phyloP scores from a whole-genome alignment of 2,113 vertebrate genomes.

The Brachirus orientalis region DNA sequence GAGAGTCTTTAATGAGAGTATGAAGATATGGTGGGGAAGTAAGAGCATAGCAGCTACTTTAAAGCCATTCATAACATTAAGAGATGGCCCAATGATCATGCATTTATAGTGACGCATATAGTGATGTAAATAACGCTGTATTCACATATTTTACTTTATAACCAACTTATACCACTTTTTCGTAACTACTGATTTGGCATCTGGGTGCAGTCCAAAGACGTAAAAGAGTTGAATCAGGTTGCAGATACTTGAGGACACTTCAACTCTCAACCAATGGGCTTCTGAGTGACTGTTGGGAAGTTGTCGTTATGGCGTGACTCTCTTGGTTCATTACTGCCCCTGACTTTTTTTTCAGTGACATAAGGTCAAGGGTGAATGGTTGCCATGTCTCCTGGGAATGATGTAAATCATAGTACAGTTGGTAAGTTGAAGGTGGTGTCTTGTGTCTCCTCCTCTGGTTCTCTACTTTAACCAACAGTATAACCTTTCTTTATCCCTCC shows the following conservation, averaged over 20 bases:
- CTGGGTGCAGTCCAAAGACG: constrained; percentile 3
- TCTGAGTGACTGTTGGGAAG: background rate
- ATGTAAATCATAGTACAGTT: background rate
- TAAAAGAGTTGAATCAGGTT: too few relatives aligned
- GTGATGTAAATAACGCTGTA: too few relatives aligned
- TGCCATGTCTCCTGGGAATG: background rate
- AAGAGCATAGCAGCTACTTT: too few relatives aligned
- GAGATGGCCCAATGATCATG: too few relatives aligned
- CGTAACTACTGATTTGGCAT: background rate
- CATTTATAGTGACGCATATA: too few relatives aligned
- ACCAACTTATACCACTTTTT: too few relatives aligned
- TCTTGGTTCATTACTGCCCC: background rate
- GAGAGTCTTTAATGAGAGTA: too few relatives aligned
- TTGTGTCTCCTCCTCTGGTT: background rate
- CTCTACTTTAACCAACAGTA: background rate
- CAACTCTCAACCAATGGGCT: background rate
- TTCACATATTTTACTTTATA: too few relatives aligned
- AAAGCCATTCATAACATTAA: too few relatives aligned
- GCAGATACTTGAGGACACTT: background rate
- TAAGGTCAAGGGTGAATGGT: background rate
- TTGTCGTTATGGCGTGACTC: background rate
- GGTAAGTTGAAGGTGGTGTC: background rate
- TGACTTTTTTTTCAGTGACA: background rate
- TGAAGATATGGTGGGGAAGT: too few relatives aligned
- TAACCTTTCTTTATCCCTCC: too few relatives aligned